Conservation (phyloP, 2,113 vertebrate genomes). For the Halcyon senegalensis region DNA sequence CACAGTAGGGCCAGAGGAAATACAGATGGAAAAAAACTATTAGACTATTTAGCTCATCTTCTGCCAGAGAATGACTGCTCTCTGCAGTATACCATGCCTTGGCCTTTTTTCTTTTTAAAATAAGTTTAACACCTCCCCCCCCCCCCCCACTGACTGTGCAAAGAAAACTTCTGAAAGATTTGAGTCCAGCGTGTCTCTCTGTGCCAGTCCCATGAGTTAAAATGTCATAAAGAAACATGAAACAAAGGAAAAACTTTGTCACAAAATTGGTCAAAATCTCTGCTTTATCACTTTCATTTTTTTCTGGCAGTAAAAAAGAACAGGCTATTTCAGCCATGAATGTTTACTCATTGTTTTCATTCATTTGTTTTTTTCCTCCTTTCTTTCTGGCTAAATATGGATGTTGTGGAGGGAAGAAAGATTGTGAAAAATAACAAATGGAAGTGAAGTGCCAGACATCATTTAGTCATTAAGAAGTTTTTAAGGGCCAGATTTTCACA, state of each 20-base stretch:
- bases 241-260: conserved; percentile 20
- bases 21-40: conserved; percentile 47
- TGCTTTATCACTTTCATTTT: conserved; percentile 24
- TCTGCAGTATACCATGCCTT: not conserved
- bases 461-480: conserved; percentile 26
- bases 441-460: not conserved
- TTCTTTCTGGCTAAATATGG: not conserved
- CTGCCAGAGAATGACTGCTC: conserved; percentile 20
- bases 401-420: not conserved
- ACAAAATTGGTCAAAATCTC: conserved; percentile 5
- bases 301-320: conserved; percentile 26
- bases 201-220: not conserved
- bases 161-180: not conserved
- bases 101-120: not conserved
- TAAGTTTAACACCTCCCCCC: no score
- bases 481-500: conserved; percentile 3
- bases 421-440: conserved; percentile 4
- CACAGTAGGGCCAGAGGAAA: conserved; percentile 4
- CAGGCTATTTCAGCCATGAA: not conserved
- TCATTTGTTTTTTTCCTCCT: not conserved
- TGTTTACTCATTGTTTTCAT: not conserved
- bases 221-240: conserved; percentile 9
- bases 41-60: conserved; percentile 18
- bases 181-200: not conserved
- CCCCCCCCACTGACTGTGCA: not conserved